These are phyloP conservation scores for Orchesellides sinensis DNA, from an alignment of 2,888 invertebrate species.

Conservation along the genomic window DNA sequence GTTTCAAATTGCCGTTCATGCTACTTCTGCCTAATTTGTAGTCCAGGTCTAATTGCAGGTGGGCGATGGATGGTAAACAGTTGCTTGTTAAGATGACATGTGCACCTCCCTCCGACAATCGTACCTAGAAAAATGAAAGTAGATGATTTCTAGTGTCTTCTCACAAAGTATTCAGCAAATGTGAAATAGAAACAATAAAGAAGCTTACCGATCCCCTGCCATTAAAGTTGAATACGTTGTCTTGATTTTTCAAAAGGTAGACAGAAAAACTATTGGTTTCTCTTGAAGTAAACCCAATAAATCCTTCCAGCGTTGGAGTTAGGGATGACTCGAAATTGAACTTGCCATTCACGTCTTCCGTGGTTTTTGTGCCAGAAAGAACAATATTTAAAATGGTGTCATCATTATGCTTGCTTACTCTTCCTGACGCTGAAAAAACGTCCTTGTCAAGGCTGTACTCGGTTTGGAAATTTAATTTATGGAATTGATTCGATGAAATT, in stretches of 20 bases:
- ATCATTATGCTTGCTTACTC: neutral
- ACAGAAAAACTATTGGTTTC: neutral
- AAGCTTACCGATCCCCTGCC: conserved; percentile 21
- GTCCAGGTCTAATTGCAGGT: conserved; percentile 29
- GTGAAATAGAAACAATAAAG: too few relatives aligned
- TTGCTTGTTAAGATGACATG: conserved; percentile 43
- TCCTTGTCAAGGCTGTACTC: neutral
- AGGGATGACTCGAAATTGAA: neutral
- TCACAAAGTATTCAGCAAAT: too few relatives aligned
- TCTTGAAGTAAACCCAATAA: neutral
- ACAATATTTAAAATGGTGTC: conserved; percentile 10
- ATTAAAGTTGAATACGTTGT: conserved; percentile 32
- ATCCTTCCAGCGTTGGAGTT: conserved; percentile 12
- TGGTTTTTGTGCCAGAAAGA: neutral
- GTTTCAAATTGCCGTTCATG: conserved; percentile 8
- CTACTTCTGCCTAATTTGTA: conserved; percentile 24
- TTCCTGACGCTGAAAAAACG: neutral
- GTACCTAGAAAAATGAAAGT: neutral
- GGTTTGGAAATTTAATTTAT: conserved; percentile 26
- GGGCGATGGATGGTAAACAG: conserved; percentile 34
- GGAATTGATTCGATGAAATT: conserved; percentile 41
- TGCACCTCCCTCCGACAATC: conserved; percentile 4
- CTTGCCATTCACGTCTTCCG: conserved; percentile 9
- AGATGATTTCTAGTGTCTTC: too few relatives aligned
- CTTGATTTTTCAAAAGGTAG: conserved; percentile 11